Percentiles rank a stretch among this genome's conserved stretches.
These are phyloP conservation scores for Orycteropus afer DNA, from an alignment of 2,113 vertebrate genomes.

Conservation along the genomic window DNA sequence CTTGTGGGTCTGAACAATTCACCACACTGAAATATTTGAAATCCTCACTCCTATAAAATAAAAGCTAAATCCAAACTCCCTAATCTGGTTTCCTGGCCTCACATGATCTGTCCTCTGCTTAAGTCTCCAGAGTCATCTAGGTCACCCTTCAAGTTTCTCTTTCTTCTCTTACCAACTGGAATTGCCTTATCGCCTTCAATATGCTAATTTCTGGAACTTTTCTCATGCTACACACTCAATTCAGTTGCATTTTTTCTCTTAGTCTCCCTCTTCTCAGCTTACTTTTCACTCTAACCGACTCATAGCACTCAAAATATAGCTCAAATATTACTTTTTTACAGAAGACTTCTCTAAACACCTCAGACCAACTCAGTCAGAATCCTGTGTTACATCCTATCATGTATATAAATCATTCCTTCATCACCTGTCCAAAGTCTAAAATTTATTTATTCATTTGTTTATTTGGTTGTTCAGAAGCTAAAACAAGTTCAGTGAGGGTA, in stretches of 20 bases:
- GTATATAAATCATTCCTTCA: neutral
- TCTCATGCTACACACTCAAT: neutral
- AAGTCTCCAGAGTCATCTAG: neutral
- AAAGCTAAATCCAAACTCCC: neutral
- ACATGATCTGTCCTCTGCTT: neutral
- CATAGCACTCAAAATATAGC: neutral
- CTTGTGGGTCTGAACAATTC: neutral
- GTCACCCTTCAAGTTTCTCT: neutral
- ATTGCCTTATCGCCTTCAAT: neutral
- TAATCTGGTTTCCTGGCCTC: neutral
- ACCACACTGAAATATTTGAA: fast-evolving
- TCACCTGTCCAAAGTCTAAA: neutral
- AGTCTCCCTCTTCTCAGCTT: neutral
- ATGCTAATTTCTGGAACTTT: neutral
- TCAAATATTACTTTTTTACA: neutral
- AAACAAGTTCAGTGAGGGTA: neutral
- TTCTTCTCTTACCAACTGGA: neutral
- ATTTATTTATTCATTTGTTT: neutral
- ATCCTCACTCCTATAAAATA: neutral
- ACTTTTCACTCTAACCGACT: neutral
- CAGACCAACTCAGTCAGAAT: neutral
- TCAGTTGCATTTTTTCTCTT: neutral
- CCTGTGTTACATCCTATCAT: neutral
- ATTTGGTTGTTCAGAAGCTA: neutral
- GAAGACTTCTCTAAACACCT: neutral